A percentile compares a stretch with the other conserved stretches of the same genome.
Conservation (phyloP, 2,797 vertebrate species). For the Lerista edwardsae region DNA sequence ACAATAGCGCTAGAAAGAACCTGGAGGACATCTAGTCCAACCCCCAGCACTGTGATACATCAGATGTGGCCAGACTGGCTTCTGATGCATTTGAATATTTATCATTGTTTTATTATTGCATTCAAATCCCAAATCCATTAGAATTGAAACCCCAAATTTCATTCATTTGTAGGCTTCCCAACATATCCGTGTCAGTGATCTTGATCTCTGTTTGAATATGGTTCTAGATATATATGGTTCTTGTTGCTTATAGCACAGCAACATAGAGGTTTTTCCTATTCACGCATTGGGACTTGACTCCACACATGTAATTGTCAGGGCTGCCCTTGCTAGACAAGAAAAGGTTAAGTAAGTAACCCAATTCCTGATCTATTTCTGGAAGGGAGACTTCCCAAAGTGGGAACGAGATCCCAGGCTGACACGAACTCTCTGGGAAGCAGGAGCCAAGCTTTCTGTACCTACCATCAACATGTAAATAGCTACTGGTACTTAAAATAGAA, state of each 20-base stretch:
- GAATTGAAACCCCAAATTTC: too few relatives aligned
- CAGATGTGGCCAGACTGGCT: too few relatives aligned
- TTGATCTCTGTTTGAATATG: neutral
- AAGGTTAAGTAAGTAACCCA: constrained; percentile 17
- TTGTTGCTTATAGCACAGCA: neutral
- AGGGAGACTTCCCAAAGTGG: constrained; percentile 19
- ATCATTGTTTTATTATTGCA: too few relatives aligned
- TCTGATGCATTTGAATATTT: too few relatives aligned
- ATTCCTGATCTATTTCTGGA: constrained; percentile 37
- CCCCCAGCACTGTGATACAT: neutral
- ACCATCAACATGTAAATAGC: neutral
- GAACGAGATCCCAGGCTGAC: constrained; percentile 17
- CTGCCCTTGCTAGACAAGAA: neutral
- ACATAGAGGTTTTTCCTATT: neutral
- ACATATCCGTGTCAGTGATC: neutral
- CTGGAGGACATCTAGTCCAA: neutral
- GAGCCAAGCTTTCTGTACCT: neutral
- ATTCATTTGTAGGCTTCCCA: neutral
- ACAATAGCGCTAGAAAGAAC: neutral
- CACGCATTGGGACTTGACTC: neutral
- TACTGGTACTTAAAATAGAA: constrained; percentile 27
- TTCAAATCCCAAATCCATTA: too few relatives aligned
- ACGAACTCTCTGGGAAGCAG: neutral
- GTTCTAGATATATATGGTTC: too few relatives aligned
- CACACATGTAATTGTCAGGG: neutral